A percentile compares a stretch with the other conserved stretches of the same genome.
These are phyloP conservation scores for Prunella strophiata DNA, from an alignment of 2,797 vertebrate species.

Conservation along the genomic window DNA sequence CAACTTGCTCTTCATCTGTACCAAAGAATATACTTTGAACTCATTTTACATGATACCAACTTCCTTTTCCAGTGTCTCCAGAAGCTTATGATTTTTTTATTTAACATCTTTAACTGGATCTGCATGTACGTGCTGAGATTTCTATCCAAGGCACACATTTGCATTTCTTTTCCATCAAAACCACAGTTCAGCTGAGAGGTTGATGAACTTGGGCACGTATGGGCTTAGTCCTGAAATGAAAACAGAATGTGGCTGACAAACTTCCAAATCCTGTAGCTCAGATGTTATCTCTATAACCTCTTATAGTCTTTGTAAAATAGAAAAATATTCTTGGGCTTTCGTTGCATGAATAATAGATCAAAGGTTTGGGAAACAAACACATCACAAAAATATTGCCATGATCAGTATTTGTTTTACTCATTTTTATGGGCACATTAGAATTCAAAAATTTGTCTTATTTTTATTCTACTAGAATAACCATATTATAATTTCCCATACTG, in stretches of 20 bases:
- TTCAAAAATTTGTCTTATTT: not conserved
- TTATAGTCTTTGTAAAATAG: not conserved
- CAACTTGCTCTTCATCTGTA: not conserved
- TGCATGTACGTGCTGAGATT: not conserved
- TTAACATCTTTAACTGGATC: not conserved
- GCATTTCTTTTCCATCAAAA: not conserved
- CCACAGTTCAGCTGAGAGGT: not conserved
- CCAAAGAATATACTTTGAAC: not conserved
- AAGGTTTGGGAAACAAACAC: not conserved
- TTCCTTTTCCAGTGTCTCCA: not conserved
- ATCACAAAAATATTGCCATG: not conserved
- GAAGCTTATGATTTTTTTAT: not conserved
- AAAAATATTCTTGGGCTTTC: not conserved
- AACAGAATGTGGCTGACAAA: not conserved
- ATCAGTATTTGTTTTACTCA: not conserved
- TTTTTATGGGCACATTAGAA: not conserved
- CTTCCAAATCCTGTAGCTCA: not conserved
- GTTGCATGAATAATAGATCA: not conserved
- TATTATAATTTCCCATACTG: not conserved
- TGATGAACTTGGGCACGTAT: not conserved
- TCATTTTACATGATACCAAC: not conserved
- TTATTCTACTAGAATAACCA: not conserved
- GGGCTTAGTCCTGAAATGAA: not conserved
- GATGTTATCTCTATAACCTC: not conserved
- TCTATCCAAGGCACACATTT: not conserved